A percentile compares a stretch with the other conserved stretches of the same genome.
Evolutionary conservation across 2,797 vertebrate species (phyloP).

Genomic region (Bradypodion ventrale): DNA sequence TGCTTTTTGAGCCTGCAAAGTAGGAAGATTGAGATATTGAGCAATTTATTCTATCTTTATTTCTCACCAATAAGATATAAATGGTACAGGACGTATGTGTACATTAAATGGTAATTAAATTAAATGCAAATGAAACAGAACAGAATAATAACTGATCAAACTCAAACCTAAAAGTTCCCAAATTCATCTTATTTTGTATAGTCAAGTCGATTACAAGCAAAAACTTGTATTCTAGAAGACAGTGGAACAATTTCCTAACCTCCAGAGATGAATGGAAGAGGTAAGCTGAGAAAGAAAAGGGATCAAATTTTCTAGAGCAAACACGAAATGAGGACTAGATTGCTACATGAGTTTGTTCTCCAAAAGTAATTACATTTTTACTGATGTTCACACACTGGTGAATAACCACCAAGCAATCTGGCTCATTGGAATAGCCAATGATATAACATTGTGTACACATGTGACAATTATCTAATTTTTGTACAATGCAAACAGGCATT

Average conservation of each 20-base stretch:
- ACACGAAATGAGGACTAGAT: slow-evolving; percentile 36
- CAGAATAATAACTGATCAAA: slow-evolving; percentile 17
- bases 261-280: slow-evolving; percentile 63
- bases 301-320: too few species aligned
- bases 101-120: background rate
- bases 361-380: slow-evolving; percentile 41
- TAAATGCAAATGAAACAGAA: slow-evolving; percentile 12
- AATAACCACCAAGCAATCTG: slow-evolving; percentile 39
- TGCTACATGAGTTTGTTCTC: slow-evolving; percentile 14
- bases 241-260: slow-evolving; percentile 53
- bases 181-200: slow-evolving; percentile 49
- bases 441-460: slow-evolving; percentile 39
- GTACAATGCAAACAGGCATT: slow-evolving; percentile 47
- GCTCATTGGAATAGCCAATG: slow-evolving; percentile 36
- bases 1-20: too few species aligned
- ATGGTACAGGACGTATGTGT: background rate
- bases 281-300: slow-evolving; percentile 50
- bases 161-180: slow-evolving; percentile 37
- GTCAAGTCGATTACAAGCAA: slow-evolving; percentile 65
- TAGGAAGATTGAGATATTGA: background rate
- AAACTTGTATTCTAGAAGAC: slow-evolving; percentile 69
- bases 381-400: background rate
- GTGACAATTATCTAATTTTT: slow-evolving; percentile 56
- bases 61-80: slow-evolving; percentile 3
- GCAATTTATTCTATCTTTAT: slow-evolving; percentile 13